Evolutionary conservation across 2,797 vertebrate genomes (phyloP).

Genomic region (Lateolabrax maculatus): DNA sequence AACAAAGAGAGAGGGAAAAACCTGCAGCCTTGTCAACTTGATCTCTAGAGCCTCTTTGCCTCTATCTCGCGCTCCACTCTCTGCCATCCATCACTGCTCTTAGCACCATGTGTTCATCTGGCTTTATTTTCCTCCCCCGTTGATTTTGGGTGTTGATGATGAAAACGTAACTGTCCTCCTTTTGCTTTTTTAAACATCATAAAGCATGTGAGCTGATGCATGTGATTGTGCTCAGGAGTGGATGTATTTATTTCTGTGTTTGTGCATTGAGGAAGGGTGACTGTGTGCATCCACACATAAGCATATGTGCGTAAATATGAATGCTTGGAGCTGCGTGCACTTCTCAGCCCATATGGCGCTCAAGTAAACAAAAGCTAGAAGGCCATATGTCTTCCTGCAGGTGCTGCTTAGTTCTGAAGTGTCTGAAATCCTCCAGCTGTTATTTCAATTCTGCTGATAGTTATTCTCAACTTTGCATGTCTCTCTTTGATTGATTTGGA

Average conservation of each 20-base stretch:
- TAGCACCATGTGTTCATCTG: constrained; percentile 33
- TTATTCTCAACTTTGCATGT: constrained; percentile 10
- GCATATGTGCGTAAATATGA: constrained; percentile 27
- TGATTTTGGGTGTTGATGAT: constrained; percentile 29
- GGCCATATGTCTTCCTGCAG: constrained; percentile 58
- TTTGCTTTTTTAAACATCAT: constrained; percentile 18
- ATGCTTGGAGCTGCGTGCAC: constrained; percentile 14
- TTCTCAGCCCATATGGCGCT: constrained; percentile 37
- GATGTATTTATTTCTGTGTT: constrained; percentile 24
- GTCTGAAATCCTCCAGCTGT: constrained; percentile 47
- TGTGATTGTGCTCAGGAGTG: constrained; percentile 15
- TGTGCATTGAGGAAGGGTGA: constrained; percentile 9
- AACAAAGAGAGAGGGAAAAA: constrained; percentile 45
- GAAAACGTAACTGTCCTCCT: constrained; percentile 25
- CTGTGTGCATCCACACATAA: background rate
- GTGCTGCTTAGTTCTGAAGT: constrained; percentile 42
- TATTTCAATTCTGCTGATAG: constrained; percentile 10
- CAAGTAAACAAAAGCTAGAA: constrained; percentile 59
- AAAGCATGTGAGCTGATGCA: constrained; percentile 26
- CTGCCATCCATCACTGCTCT: constrained; percentile 47
- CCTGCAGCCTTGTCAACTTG: constrained; percentile 45
- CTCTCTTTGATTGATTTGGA: constrained; percentile 1
- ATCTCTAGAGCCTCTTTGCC: constrained; percentile 55
- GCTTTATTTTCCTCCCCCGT: constrained; percentile 25
- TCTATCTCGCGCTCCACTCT: background rate